Conservation (phyloP, 2,888 invertebrate species). For the Calliphora vomitoria region DNA sequence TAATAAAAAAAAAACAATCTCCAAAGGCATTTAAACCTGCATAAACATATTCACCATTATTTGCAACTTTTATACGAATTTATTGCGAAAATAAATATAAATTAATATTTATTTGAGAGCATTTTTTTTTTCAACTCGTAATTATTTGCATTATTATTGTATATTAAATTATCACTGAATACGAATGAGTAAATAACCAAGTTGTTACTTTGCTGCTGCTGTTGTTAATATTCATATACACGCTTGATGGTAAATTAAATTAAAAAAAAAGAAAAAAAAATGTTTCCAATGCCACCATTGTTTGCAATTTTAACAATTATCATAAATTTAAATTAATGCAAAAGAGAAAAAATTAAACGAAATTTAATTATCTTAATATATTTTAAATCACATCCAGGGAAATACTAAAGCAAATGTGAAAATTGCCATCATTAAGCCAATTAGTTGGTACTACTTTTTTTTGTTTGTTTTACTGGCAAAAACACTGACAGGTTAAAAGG, state of each 20-base stretch:
- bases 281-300: conserved; percentile 9
- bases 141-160: conserved; percentile 37
- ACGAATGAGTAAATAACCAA: conserved; percentile 22
- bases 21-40: conserved; percentile 29
- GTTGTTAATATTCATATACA: conserved; percentile 19
- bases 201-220: neutral
- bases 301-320: conserved; percentile 47
- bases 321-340: conserved; percentile 49
- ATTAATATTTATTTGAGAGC: conserved; percentile 38
- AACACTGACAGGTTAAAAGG: conserved; percentile 19
- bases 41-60: conserved; percentile 37
- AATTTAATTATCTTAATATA: conserved; percentile 55
- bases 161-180: conserved; percentile 50
- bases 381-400: conserved; percentile 37
- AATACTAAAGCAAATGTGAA: neutral
- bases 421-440: conserved; percentile 24
- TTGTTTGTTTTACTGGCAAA: neutral
- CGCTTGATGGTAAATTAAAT: conserved; percentile 1
- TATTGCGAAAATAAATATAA: conserved; percentile 22
- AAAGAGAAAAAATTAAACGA: conserved; percentile 52
- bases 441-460: neutral
- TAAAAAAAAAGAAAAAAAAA: neutral
- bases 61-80: conserved; percentile 16
- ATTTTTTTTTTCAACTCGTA: neutral
- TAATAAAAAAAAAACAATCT: neutral